Evolutionary conservation across 2,888 invertebrate genomes (phyloP), one percentile per base, ranked within the genome.

Genomic region (Lycocerus yunnanus): DNA sequence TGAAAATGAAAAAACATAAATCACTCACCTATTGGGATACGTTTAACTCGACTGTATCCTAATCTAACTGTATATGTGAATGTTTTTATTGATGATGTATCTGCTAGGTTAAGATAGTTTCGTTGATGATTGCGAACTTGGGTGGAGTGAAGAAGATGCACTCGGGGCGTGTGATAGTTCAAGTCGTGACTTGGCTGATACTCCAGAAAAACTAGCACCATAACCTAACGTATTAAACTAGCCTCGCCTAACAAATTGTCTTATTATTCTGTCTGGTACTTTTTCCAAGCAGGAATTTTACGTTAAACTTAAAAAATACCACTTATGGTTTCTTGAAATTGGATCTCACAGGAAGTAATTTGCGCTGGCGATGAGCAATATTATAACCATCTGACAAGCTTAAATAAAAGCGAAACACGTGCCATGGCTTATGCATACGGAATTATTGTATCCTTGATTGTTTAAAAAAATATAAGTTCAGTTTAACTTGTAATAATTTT

Each of bases 121-220:
- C 43, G 74, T 69, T 67, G 65, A 58, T 69, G 43, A 13, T 63
- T 66, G 61, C 61, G 71, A 69, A 69, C 71, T 66, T 71, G 78
- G 77, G 75, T 74, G 77, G 77, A 78, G 78, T 69, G 78, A 77
- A 77, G 79, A 80, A 77, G 80, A 78, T 80, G 75, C 79, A 77
- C 80, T 79, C 80, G 87, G 89, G 88, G 88, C 89, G 89, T 89
- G 89, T 88, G 89, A 89, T 89, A 89, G 89, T 89, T 89, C 89
- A 89, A 89, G 86, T 89, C 89, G 89, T 89, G 89, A 89, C 88
- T 85, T 84, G 86, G 85, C 78, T 78, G 75, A 71, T 83, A 83
- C 80, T 79, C 79, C 77, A 80, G 80, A 81, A 80, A 81, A 80
- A 80, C 80, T 75, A 74, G 76, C 78, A 76, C 81, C 80, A 72